Conservation (phyloP, 2,113 vertebrate genomes). For the Cryptomyrus ogoouensis region DNA sequence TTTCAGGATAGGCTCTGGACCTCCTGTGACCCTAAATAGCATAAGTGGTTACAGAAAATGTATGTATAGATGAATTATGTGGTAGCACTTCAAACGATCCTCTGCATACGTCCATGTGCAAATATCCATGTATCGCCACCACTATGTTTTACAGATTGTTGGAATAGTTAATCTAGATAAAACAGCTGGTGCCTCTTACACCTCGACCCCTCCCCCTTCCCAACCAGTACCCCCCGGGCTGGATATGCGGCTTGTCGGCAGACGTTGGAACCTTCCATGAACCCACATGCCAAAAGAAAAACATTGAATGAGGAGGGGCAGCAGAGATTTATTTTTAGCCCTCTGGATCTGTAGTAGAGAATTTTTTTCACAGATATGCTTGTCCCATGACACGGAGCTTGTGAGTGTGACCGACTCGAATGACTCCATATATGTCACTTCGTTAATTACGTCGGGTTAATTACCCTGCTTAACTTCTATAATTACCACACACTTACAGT, state of each 20-base stretch:
- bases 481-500: not conserved
- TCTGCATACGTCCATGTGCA: not conserved
- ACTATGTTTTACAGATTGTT: not conserved
- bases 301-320: too few relatives aligned
- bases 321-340: too few relatives aligned
- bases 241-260: not conserved
- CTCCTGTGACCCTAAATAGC: too few relatives aligned
- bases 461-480: not conserved
- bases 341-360: too few relatives aligned
- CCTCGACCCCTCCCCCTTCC: too few relatives aligned
- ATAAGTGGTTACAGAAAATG: too few relatives aligned
- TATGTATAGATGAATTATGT: not conserved
- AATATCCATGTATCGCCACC: not conserved
- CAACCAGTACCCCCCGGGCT: not conserved
- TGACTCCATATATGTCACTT: not conserved
- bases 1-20: not conserved
- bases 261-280: slow-evolving; percentile 10
- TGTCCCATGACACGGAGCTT: slow-evolving; percentile 44
- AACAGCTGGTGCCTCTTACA: not conserved
- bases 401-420: slow-evolving; percentile 25
- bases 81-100: not conserved
- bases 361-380: slow-evolving; percentile 14
- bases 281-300: not conserved
- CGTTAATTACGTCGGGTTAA: not conserved
- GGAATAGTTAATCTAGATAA: not conserved